Conservation (phyloP, 2,797 vertebrate genomes). For the Syncerus caffer region DNA sequence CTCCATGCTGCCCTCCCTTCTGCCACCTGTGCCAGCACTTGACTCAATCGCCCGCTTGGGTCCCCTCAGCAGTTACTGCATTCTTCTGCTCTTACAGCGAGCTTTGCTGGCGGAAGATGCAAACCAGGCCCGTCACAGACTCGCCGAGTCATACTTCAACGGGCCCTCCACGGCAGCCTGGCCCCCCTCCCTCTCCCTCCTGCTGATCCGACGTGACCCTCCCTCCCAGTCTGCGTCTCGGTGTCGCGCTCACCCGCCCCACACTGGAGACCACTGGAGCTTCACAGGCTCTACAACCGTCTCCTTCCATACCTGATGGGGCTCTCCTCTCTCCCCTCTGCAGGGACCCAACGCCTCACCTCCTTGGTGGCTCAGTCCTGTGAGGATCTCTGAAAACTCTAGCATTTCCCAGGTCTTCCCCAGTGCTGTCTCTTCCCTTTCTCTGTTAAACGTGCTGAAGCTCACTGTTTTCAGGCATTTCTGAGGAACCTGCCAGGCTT, state of each 20-base stretch:
- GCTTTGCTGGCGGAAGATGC: not conserved
- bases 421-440: not conserved
- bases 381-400: not conserved
- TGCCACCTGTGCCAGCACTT: not conserved
- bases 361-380: not conserved
- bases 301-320: not conserved
- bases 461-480: not conserved
- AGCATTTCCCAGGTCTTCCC: not conserved
- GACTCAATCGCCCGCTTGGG: accelerated
- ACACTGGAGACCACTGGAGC: not conserved
- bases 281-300: not conserved
- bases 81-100: not conserved
- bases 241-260: too few species aligned
- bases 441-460: not conserved
- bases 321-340: not conserved
- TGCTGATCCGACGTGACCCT: too few species aligned
- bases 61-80: not conserved
- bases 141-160: accelerated
- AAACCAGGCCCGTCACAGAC: not conserved
- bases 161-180: not conserved
- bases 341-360: not conserved
- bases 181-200: not conserved
- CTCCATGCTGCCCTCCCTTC: not conserved
- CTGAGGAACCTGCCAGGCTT: not conserved
- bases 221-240: accelerated